Conservation (phyloP, 1,140 invertebrate genomes). For the Yoshiicerus persimilis region DNA sequence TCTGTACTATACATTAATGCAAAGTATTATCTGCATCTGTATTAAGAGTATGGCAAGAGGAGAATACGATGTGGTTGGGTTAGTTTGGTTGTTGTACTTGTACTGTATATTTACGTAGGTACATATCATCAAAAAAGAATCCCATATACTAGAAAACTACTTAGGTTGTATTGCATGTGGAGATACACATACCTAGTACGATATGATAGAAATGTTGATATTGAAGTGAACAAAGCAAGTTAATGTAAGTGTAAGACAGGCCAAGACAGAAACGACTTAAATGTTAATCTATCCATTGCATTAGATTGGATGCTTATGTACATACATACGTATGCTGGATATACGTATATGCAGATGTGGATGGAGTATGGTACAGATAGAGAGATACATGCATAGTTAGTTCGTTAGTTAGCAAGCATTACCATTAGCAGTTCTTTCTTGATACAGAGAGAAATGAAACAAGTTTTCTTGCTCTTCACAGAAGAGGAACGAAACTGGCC, state of each 20-base stretch:
- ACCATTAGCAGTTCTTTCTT: conserved; percentile 1
- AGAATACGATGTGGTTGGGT: not conserved
- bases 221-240: not conserved
- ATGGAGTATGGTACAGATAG: not conserved
- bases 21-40: not conserved
- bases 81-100: not conserved
- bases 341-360: not conserved
- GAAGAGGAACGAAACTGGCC: conserved; percentile 18
- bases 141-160: not conserved
- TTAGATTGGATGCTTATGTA: not conserved
- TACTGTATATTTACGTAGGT: not conserved
- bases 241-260: not conserved
- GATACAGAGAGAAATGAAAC: conserved; percentile 1
- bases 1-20: not conserved
- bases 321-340: too few species aligned
- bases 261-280: conserved; percentile 6
- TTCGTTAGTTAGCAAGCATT: not conserved
- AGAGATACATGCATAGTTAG: not conserved
- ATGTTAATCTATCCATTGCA: conserved; percentile 15
- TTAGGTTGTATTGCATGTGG: not conserved
- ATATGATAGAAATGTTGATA: not conserved
- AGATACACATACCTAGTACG: not conserved
- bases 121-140: not conserved
- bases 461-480: conserved; percentile 15
- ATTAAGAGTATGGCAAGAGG: not conserved